Percentiles rank a stretch among this genome's conserved stretches.
Conservation (phyloP, 2,113 vertebrate species). For the Ceyx cyanopectus region DNA sequence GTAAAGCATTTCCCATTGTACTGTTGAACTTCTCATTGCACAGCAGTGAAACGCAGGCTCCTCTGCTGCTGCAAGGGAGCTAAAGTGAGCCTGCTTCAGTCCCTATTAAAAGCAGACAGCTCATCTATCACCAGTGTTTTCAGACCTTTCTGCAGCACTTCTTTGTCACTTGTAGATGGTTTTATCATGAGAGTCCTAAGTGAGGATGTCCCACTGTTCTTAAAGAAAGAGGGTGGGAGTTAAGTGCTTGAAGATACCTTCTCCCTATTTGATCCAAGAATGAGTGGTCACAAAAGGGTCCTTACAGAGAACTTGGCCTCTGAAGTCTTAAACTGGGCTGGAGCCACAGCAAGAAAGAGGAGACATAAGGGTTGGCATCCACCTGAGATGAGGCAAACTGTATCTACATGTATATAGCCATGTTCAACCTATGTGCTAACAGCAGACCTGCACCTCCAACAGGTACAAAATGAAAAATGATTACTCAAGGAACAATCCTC, state of each 20-base stretch:
- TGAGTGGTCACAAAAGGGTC: background rate
- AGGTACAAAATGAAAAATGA: background rate
- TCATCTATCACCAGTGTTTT: background rate
- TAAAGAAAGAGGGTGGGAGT: background rate
- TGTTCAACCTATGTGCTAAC: background rate
- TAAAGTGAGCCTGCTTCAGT: background rate
- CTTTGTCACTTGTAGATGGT: background rate
- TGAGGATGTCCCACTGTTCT: background rate
- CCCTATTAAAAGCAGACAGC: background rate
- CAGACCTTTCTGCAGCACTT: background rate
- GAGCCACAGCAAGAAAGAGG: background rate
- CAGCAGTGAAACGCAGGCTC: background rate
- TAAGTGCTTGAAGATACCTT: background rate
- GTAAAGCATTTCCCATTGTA: slow-evolving; percentile 56
- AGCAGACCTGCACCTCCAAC: background rate
- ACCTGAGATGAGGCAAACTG: background rate
- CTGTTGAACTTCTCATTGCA: slow-evolving; percentile 31
- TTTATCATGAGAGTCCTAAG: rapidly evolving
- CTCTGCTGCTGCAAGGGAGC: slow-evolving; percentile 20
- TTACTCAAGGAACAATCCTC: background rate
- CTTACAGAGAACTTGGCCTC: background rate
- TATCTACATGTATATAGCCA: rapidly evolving
- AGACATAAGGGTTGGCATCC: rapidly evolving
- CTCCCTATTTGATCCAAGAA: background rate
- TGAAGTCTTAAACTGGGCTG: background rate